Evolutionary conservation across 2,888 invertebrate species (phyloP).

Genomic region (Chrysopilus asiliformis): DNA sequence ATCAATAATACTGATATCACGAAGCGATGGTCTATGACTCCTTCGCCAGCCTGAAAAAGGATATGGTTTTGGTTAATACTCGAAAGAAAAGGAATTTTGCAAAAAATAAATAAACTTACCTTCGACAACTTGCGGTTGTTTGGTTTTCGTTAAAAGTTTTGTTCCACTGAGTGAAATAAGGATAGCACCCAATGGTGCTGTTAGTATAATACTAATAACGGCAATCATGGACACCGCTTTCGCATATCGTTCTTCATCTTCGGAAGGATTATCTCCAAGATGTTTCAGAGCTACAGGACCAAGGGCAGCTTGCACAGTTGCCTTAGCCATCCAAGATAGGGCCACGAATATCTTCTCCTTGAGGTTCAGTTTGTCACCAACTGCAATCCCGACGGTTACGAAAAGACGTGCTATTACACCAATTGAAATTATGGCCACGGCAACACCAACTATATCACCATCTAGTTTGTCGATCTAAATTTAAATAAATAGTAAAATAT

Average conservation of each 20-base stretch:
- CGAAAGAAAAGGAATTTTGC: too few relatives aligned
- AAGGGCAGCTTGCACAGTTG: conserved; percentile 89
- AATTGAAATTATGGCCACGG: conserved; percentile 51
- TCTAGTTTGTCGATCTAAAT: conserved; percentile 56
- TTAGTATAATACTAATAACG: conserved; percentile 69
- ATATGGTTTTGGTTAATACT: too few relatives aligned
- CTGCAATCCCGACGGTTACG: conserved; percentile 51
- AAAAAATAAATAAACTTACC: too few relatives aligned
- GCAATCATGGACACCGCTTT: conserved; percentile 61
- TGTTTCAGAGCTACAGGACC: conserved; percentile 64
- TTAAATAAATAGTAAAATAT: too few relatives aligned
- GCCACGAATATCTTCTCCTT: conserved; percentile 87
- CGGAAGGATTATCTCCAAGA: conserved; percentile 37
- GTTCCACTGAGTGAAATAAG: conserved; percentile 68
- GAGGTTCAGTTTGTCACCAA: conserved; percentile 67
- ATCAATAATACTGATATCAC: conserved; percentile 77
- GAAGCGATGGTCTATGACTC: conserved; percentile 67
- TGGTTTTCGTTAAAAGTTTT: conserved; percentile 61
- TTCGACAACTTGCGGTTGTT: conserved; percentile 51
- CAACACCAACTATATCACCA: conserved; percentile 52
- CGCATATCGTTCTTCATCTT: conserved; percentile 46
- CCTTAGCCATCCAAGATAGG: conserved; percentile 90
- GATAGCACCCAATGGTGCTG: conserved; percentile 73
- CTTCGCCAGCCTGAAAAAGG: conserved; percentile 53
- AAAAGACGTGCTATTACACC: conserved; percentile 53